These are phyloP conservation scores for Acrobasis suavella DNA, from an alignment of 2,888 invertebrate genomes.

Conservation along the genomic window DNA sequence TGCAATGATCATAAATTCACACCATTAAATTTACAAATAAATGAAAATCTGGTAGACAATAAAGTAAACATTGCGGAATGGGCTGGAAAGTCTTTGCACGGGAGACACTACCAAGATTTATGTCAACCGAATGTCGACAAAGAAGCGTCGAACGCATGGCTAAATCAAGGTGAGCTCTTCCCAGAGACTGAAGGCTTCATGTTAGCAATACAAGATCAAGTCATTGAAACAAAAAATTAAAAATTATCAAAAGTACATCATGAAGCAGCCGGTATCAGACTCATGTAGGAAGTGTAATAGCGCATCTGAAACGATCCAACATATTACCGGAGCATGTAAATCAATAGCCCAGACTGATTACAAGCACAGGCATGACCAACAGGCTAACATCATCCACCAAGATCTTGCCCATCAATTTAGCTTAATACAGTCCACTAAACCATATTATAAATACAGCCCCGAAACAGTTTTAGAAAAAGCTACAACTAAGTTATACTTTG, in stretches of 20 bases:
- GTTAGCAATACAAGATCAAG: slow-evolving; percentile 23
- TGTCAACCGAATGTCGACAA: slow-evolving; percentile 27
- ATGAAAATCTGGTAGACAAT: slow-evolving; percentile 17
- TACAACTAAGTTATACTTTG: slow-evolving; percentile 20
- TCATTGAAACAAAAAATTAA: slow-evolving; percentile 19
- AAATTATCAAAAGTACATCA: slow-evolving; percentile 23
- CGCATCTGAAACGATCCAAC: slow-evolving; percentile 24
- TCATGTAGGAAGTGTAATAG: slow-evolving; percentile 23
- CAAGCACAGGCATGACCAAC: slow-evolving; percentile 23
- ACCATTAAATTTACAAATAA: slow-evolving; percentile 22
- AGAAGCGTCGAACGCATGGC: slow-evolving; percentile 28
- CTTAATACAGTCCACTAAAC: neutral
- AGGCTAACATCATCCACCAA: slow-evolving; percentile 18
- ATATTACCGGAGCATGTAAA: slow-evolving; percentile 24
- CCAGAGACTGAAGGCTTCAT: slow-evolving; percentile 23
- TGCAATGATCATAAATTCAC: slow-evolving; percentile 18
- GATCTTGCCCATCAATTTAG: neutral
- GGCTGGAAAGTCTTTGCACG: slow-evolving; percentile 23
- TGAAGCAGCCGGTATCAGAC: neutral
- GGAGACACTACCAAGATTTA: slow-evolving; percentile 16
- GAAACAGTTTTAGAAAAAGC: slow-evolving; percentile 21
- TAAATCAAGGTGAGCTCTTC: slow-evolving; percentile 23
- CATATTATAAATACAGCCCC: slow-evolving; percentile 27
- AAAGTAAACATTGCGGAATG: slow-evolving; percentile 18
- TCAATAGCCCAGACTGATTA: slow-evolving; percentile 25